Evolutionary conservation across 2,113 vertebrate species (phyloP).

Genomic region (Platysteira castanea): DNA sequence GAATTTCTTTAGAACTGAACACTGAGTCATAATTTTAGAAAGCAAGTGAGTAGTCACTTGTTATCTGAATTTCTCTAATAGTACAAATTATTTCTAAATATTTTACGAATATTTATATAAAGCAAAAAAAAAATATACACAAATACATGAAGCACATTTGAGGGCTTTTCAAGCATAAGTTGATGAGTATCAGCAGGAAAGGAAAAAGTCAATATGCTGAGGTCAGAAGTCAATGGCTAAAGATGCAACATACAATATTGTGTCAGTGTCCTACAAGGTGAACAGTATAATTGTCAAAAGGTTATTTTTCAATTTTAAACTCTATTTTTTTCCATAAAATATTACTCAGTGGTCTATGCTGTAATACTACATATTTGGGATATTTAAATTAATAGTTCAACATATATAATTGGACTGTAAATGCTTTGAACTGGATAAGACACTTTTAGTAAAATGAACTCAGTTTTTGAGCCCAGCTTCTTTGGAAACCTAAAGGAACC

Average conservation of each 20-base stretch:
- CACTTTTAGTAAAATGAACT: background rate
- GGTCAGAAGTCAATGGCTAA: background rate
- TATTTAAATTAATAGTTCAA: background rate
- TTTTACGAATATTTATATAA: background rate
- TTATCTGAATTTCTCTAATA: background rate
- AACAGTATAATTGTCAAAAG: background rate
- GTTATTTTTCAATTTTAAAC: background rate
- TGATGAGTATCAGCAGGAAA: background rate
- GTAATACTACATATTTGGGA: background rate
- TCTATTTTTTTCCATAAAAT: background rate
- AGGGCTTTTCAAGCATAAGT: background rate
- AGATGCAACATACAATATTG: fast-evolving
- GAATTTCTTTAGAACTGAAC: background rate
- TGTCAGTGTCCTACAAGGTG: background rate
- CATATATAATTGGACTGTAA: background rate
- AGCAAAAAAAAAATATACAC: background rate
- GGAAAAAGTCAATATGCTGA: background rate
- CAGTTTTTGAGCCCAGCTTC: background rate
- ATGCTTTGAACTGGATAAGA: background rate
- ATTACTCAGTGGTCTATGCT: background rate
- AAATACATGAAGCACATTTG: background rate
- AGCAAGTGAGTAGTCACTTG: background rate
- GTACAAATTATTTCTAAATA: background rate
- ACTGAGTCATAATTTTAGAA: background rate
- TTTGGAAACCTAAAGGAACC: background rate